phyloP scores from a whole-genome alignment of 2,888 invertebrate genomes.

The Papilio elwesi region DNA sequence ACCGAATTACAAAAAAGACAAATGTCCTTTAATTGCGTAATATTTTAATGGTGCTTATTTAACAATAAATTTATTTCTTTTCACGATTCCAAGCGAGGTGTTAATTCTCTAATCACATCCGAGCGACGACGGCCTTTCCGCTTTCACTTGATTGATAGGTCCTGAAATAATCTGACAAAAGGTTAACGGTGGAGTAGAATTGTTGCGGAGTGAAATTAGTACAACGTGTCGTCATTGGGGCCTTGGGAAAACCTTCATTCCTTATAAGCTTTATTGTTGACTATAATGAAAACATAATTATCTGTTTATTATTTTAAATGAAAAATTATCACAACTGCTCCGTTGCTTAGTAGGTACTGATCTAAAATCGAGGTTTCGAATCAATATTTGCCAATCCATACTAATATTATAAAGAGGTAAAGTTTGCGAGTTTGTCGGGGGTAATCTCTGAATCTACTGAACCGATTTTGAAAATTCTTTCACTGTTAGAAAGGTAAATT shows the following conservation, averaged over 20 bases:
- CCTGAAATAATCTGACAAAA: constrained; percentile 15
- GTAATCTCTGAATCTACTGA: too few species aligned
- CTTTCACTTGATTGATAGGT: constrained; percentile 18
- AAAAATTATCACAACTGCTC: too few species aligned
- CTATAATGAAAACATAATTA: background rate
- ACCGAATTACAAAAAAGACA: background rate
- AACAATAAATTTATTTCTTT: background rate
- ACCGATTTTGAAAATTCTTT: too few species aligned
- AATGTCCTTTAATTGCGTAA: background rate
- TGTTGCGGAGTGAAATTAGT: constrained; percentile 4
- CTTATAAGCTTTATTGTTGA: background rate
- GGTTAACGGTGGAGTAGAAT: background rate
- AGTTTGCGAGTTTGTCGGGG: too few species aligned
- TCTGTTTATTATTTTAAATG: background rate
- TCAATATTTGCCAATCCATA: too few species aligned
- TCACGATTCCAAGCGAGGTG: background rate
- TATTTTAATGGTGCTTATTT: background rate
- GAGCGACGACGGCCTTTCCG: constrained; percentile 6
- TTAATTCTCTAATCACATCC: constrained; percentile 24
- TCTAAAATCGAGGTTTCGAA: too few species aligned
- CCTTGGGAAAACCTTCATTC: background rate
- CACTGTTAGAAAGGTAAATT: too few species aligned
- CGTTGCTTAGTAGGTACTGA: too few species aligned
- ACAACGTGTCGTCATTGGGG: background rate
- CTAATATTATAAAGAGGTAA: too few species aligned